Evolutionary conservation across 2,888 invertebrate genomes (phyloP), one percentile per base, ranked within the genome.

Genomic region (Esperia sulphurella): DNA sequence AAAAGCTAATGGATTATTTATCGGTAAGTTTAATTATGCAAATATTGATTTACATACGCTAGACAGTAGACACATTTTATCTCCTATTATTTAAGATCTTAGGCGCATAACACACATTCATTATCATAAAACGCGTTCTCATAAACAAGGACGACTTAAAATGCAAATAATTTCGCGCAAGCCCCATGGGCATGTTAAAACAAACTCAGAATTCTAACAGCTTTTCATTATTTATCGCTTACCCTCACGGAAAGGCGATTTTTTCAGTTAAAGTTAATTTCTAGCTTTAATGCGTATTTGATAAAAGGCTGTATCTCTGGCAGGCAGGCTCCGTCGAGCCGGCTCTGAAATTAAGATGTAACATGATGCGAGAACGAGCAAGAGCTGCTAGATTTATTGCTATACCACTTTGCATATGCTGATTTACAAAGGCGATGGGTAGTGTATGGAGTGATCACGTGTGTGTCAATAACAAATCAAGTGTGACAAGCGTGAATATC

Each of bases 341-440:
- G 84, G 83, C 81, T 83, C 83, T 86, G 87, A 90, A 90, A 90
- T 90, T 90, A 90, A 90, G 90, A 90, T 90, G 90, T 90, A 90
- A 90, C 90, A 90, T 90, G 90, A 90, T 90, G 90, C 90, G 90
- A 88, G 89, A 90, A 90, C 90, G 90, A 90, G 90, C 90, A 87
- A 89, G 88, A 87, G 81, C 89, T 74, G 79, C 81, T 83, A 89
- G 90, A 90, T 90, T 90, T 90, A 90, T 90, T 88, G 83, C 90
- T 85, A 83, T 87, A 87, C 90, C 89, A 89, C 89, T 90, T 90
- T 90, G 90, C 90, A 90, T 90, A 90, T 90, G 90, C 90, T 90
- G 90, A 90, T 90, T 90, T 90, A 90, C 90, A 90, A 89, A 90
- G 87, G 83, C 79, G 73, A 63, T 56, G 74, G 75, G 69, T 54